Evolutionary conservation across 2,113 vertebrate genomes (phyloP).

Genomic region (Podocnemis expansa): DNA sequence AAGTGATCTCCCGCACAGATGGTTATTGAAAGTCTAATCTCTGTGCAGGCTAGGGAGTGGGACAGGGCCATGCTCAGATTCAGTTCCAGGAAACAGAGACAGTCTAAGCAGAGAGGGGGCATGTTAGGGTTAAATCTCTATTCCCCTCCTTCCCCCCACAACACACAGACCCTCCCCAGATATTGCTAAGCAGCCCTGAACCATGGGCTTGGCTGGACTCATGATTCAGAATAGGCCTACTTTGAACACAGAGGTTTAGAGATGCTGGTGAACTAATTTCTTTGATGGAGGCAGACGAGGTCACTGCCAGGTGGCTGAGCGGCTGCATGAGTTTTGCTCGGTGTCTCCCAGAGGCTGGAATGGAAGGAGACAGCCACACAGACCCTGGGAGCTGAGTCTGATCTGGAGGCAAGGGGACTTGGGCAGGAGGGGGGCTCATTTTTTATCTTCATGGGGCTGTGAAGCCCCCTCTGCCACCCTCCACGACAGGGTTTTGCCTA

Average conservation of each 20-base stretch:
- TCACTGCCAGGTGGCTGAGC: neutral
- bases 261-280: conserved; percentile 27
- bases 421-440: neutral
- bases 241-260: conserved; percentile 2
- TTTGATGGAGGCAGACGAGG: conserved; percentile 53
- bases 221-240: neutral
- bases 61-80: neutral
- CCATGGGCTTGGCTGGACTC: neutral
- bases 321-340: fast-evolving
- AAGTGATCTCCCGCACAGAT: conserved; percentile 19
- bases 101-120: neutral
- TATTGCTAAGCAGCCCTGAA: neutral
- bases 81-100: neutral
- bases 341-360: fast-evolving
- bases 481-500: neutral
- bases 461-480: neutral
- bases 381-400: neutral
- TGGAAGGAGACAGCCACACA: neutral
- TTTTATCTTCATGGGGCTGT: neutral
- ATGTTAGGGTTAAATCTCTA: fast-evolving
- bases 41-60: fast-evolving
- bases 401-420: neutral
- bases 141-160: fast-evolving
- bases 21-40: conserved; percentile 63
- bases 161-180: neutral